phyloP scores from a whole-genome alignment of 37 sponge, comb jelly and placozoan species.

The Bolinopsis microptera region DNA sequence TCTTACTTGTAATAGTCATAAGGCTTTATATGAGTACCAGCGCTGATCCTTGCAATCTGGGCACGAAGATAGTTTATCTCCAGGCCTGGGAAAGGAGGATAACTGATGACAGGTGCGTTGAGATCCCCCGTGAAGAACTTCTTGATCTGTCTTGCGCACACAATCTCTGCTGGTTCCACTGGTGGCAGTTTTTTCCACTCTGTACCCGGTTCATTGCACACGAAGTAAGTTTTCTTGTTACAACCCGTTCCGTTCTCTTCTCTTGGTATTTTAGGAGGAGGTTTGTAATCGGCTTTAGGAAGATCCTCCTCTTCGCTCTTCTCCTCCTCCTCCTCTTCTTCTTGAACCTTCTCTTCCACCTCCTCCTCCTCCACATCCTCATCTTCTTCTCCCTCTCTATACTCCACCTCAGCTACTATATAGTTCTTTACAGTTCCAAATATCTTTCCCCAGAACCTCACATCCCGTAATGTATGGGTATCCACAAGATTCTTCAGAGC shows the following conservation, averaged over 20 bases:
- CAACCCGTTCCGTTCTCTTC: slow-evolving; percentile 87
- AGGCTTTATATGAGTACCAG: slow-evolving; percentile 90
- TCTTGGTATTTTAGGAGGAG: slow-evolving; percentile 87
- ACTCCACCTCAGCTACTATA: slow-evolving; percentile 83
- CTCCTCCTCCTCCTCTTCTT: slow-evolving; percentile 59
- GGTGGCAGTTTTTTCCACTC: slow-evolving; percentile 91
- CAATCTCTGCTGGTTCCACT: slow-evolving; percentile 91
- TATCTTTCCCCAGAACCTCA: slow-evolving; percentile 95
- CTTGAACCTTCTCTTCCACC: slow-evolving; percentile 37
- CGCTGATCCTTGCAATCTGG: slow-evolving; percentile 94
- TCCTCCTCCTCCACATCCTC: slow-evolving; percentile 84
- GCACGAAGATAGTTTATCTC: slow-evolving; percentile 90
- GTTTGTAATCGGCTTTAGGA: slow-evolving; percentile 87
- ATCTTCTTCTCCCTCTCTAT: slow-evolving; percentile 85
- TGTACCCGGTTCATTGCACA: slow-evolving; percentile 90
- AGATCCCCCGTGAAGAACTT: slow-evolving; percentile 93
- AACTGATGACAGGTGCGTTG: slow-evolving; percentile 77
- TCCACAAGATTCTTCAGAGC: slow-evolving; percentile 88
- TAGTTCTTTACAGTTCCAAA: slow-evolving; percentile 85
- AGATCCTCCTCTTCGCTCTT: slow-evolving; percentile 79
- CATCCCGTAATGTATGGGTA: slow-evolving; percentile 70
- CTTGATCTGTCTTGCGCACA: slow-evolving; percentile 75
- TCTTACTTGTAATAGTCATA: slow-evolving; percentile 73
- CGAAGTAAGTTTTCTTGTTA: slow-evolving; percentile 96
- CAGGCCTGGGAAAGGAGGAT: slow-evolving; percentile 92